Conservation (phyloP, 2,888 invertebrate species). For the Acronicta leporina region DNA sequence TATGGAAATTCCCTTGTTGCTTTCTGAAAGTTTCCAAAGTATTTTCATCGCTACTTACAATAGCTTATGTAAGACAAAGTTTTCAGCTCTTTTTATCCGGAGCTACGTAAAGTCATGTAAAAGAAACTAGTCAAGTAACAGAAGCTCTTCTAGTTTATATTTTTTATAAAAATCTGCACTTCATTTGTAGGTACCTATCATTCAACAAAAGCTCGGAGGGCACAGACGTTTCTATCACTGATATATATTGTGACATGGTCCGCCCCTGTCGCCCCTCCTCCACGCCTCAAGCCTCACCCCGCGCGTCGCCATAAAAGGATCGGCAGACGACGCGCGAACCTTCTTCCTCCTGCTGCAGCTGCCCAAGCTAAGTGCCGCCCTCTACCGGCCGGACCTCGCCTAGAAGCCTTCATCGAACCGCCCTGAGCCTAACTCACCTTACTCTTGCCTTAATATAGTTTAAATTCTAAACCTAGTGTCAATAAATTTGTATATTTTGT, state of each 20-base stretch:
- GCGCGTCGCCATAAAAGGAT: neutral
- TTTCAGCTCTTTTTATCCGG: neutral
- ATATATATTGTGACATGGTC: neutral
- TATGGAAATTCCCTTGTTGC: slow-evolving; percentile 2
- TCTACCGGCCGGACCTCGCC: too few species aligned
- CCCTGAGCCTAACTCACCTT: too few species aligned
- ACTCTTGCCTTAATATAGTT: too few species aligned
- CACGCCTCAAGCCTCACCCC: neutral
- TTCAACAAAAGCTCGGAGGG: too few species aligned
- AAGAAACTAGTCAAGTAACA: slow-evolving; percentile 2
- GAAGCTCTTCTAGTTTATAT: neutral
- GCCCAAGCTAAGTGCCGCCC: neutral
- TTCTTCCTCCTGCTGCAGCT: neutral
- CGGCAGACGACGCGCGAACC: neutral
- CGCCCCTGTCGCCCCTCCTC: neutral
- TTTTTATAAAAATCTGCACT: neutral
- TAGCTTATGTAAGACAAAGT: slow-evolving; percentile 1
- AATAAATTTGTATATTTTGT: too few species aligned
- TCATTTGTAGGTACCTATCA: too few species aligned
- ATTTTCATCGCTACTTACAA: neutral
- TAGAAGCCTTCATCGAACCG: too few species aligned
- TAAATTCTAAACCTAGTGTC: too few species aligned
- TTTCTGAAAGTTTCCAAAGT: neutral
- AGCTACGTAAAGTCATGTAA: neutral
- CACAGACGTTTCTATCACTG: too few species aligned